Evolutionary conservation across 1,140 invertebrate genomes (phyloP), one percentile per base, ranked within the genome.

Genomic region (Nixonia krombeini): DNA sequence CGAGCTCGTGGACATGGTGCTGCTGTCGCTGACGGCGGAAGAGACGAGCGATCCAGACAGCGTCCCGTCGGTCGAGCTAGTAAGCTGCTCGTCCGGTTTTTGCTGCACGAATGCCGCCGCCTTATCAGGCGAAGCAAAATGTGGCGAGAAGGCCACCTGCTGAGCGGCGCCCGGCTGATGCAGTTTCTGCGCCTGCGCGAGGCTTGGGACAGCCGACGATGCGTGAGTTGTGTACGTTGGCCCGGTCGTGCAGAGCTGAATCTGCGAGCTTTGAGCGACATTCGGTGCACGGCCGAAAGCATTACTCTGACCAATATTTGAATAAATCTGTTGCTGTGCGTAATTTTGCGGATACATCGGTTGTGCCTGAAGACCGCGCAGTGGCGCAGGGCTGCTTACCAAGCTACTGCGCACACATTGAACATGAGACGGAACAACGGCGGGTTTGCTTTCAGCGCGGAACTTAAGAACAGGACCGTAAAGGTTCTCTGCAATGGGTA

Each of bases 391-490:
- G 25, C 58, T 65, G 41, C 70, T 71, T 7, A 76, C 69, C 9
- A 72, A 23, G 18, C 51, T 68, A 10, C 47, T 61, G 9, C 80
- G 70, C 2, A 69, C 40, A 40, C 59, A 70, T 44, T 79, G 79
- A 4, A 72, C 37, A 18, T 70, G 55, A 23, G 72, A 53, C 0
- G 63, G 62, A n/a, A n/a, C 17, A 46, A 38, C 5, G 64, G 33
- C 6, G 64, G 35, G 12, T 62, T 65, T 2, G 44, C 29, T 76
- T 8, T 80, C 81, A 0, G 75, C 76, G 2, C 79, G 81, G 51
- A 85, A 85, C 38, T 85, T 85, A 6, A 85, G 49, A 8, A 85
- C 84, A 1, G 84, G 84, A 0, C 82, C 83, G 41, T 85, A 85
- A 4, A 84, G 64, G 23, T 80, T 80, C 35, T 84, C 82, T 3